Evolutionary conservation across 2,113 vertebrate genomes (phyloP), one percentile per base, ranked within the genome.

Genomic region (Brienomyrus longianalis): DNA sequence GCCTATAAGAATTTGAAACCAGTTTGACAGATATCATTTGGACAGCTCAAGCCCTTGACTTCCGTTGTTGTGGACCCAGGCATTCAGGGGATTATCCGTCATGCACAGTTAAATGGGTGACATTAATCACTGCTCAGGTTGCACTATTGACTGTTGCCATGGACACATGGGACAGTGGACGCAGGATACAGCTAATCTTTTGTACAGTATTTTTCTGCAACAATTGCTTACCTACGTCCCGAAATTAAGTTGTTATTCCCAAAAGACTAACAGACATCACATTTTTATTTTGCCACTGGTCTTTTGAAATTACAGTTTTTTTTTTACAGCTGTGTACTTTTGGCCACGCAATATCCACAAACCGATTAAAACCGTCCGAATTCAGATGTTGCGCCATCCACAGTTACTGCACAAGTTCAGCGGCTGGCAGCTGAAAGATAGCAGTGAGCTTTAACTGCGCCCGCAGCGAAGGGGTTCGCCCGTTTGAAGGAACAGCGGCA

Each of bases 141-240:
- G 70, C 77, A 39, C 48, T 80, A 89, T 89, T 83, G 50, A 89
- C 88, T 35, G 88, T 89, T 89, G 35, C 50, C 74, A 89, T 89
- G 51, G 74, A 54, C 56, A 89, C 74, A 45, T 2, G 10, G 88
- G 87, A 51, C 31, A 31, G 47, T 54, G 50, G 70, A 83, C 74
- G 50, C 47, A 77, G 88, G 88, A 47, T 83, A 50, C 88, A 43
- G 35, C 74, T 80, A 89, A 80, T 54, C 88, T 48, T 54, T 23
- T 15, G 50, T 51, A n/a, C 3, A 39, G 50, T 21, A 83, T 89
- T 83, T 31, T 89, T 74, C 50, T 56, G 31, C 21, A 48, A 83
- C 48, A 89, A 54, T 48, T 83, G 31, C 35, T 74, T 21, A 51
- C 70, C 43, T 27, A 27, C 43, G 31, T 54, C 5, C 19, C 51